Evolutionary conservation across 2,888 invertebrate species (phyloP).

Genomic region (Yponomeuta plumbellus): DNA sequence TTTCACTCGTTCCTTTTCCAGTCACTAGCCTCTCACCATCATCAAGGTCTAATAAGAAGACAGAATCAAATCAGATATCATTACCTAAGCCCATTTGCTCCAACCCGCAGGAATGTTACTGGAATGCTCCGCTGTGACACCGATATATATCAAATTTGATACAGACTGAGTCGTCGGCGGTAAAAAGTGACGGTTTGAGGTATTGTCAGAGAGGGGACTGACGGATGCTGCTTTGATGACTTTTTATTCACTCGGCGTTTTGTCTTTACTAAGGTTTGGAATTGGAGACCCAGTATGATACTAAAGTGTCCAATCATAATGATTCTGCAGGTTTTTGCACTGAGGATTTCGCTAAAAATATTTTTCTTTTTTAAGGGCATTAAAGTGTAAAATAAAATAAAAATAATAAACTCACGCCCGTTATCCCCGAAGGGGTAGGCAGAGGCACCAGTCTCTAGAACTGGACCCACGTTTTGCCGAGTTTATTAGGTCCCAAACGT

Average conservation of each 20-base stretch:
- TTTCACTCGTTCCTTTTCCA: neutral
- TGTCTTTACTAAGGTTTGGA: neutral
- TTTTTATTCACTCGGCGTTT: neutral
- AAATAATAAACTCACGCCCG: no score
- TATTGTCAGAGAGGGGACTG: neutral
- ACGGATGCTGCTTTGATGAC: neutral
- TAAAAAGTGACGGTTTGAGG: constrained; percentile 37
- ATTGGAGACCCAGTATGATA: no score
- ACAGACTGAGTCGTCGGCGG: constrained; percentile 40
- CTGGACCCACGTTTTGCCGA: no score
- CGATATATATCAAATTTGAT: constrained; percentile 58
- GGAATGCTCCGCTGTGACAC: constrained; percentile 39
- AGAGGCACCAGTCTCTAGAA: no score
- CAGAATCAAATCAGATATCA: neutral
- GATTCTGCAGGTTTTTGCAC: no score
- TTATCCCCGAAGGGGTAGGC: no score
- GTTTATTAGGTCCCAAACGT: no score
- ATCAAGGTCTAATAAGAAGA: neutral
- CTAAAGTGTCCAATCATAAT: no score
- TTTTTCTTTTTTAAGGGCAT: no score
- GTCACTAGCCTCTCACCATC: neutral
- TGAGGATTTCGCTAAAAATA: no score
- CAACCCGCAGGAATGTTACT: constrained; percentile 26
- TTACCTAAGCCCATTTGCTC: constrained; percentile 18
- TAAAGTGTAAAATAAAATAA: no score